phyloP scores from a whole-genome alignment of 2,797 vertebrate species.

The Ammospiza maritima region DNA sequence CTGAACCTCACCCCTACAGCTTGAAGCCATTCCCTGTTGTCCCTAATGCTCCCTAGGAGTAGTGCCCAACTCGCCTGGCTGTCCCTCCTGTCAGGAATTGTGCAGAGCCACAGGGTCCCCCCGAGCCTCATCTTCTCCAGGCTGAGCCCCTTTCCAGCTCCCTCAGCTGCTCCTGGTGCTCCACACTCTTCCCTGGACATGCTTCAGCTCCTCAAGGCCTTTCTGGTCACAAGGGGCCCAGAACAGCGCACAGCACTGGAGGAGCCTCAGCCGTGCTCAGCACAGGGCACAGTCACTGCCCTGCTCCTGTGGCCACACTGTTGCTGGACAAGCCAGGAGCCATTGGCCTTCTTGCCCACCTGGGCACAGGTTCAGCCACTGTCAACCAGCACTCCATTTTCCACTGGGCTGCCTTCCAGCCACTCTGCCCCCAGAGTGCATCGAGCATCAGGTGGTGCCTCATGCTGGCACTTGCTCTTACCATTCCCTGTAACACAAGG shows the following conservation, averaged over 20 bases:
- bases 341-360: neutral
- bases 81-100: neutral
- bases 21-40: accelerated
- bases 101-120: neutral
- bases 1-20: neutral
- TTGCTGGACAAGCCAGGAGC: neutral
- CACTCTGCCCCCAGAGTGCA: neutral
- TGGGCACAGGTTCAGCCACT: neutral
- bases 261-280: neutral
- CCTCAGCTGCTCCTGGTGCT: neutral
- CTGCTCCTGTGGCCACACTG: neutral
- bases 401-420: neutral
- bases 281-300: neutral
- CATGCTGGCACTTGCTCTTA: too few relatives aligned
- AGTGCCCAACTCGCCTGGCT: neutral
- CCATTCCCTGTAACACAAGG: neutral
- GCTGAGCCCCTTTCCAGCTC: neutral
- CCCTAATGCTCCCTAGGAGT: neutral
- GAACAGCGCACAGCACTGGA: neutral
- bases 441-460: neutral
- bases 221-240: neutral
- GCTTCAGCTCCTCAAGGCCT: neutral
- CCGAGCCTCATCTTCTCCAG: neutral
- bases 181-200: neutral
- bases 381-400: neutral